Percentiles rank a stretch among this genome's conserved stretches.
Conservation (phyloP, 2,888 invertebrate genomes). For the Napeogenes sylphis region DNA sequence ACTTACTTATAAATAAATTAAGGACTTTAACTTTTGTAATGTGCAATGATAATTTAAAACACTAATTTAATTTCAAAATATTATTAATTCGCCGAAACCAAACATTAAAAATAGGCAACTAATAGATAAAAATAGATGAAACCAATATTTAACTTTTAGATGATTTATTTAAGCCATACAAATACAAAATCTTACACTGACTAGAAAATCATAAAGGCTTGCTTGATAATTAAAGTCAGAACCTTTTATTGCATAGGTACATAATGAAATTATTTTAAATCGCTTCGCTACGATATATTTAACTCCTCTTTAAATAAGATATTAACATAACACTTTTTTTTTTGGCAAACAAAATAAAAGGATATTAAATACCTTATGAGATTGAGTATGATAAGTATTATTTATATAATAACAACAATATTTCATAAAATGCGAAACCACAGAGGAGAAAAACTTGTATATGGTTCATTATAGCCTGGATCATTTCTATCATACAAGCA, state of each 20-base stretch:
- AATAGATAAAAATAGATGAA: conserved; percentile 16
- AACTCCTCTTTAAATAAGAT: conserved; percentile 7
- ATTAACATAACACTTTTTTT: conserved; percentile 13
- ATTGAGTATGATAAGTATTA: not conserved
- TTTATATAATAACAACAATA: not conserved
- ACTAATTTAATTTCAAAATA: no score
- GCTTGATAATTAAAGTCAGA: conserved; percentile 21
- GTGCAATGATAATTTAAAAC: no score
- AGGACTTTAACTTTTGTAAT: no score
- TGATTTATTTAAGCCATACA: conserved; percentile 74
- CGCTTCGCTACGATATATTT: conserved; percentile 26
- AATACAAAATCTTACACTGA: conserved; percentile 65
- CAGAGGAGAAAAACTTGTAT: no score
- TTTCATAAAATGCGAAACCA: no score
- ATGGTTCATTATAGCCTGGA: no score
- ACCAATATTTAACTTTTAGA: conserved; percentile 39
- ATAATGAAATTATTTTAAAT: conserved; percentile 26
- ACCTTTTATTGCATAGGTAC: conserved; percentile 23
- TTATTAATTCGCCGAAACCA: no score
- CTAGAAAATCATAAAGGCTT: conserved; percentile 58
- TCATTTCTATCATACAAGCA: no score
- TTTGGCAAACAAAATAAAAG: conserved; percentile 5
- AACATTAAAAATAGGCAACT: no score
- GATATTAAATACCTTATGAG: not conserved
- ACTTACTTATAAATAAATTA: no score